phyloP scores from a whole-genome alignment of 2,888 invertebrate species.

The Ichneumoninae sp. region DNA sequence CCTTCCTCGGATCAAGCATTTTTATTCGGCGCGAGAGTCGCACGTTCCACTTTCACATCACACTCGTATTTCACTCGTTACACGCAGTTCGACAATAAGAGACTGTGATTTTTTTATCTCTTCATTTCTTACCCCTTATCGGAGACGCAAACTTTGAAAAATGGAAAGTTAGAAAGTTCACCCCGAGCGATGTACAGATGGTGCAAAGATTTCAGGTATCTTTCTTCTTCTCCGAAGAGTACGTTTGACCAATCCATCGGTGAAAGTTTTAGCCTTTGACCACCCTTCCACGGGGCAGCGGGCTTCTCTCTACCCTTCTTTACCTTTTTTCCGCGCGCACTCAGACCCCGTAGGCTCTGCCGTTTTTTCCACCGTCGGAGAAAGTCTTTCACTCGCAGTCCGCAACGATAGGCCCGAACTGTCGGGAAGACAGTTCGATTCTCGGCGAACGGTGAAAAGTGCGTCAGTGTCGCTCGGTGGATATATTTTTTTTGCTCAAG shows the following conservation, averaged over 20 bases:
- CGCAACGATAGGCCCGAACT: slow-evolving; percentile 39
- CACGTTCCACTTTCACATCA: slow-evolving; percentile 16
- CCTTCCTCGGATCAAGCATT: slow-evolving; percentile 42
- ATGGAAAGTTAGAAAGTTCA: slow-evolving; percentile 62
- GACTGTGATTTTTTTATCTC: slow-evolving; percentile 22
- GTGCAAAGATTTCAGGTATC: slow-evolving; percentile 75
- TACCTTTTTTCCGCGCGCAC: slow-evolving; percentile 68
- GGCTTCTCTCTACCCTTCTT: slow-evolving; percentile 55
- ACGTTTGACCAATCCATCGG: slow-evolving; percentile 59
- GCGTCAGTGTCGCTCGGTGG: background rate
- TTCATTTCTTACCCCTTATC: slow-evolving; percentile 3
- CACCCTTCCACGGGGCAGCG: slow-evolving; percentile 63
- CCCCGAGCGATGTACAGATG: slow-evolving; percentile 45
- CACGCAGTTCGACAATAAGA: slow-evolving; percentile 12
- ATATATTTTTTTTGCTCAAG: background rate
- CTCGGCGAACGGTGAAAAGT: slow-evolving; percentile 36
- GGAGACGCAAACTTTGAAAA: background rate
- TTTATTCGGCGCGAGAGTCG: slow-evolving; percentile 39
- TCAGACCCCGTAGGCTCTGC: slow-evolving; percentile 52
- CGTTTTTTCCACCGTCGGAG: slow-evolving; percentile 71
- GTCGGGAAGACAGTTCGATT: slow-evolving; percentile 49
- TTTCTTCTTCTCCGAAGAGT: slow-evolving; percentile 76
- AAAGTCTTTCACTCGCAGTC: slow-evolving; percentile 73
- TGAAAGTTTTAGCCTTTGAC: slow-evolving; percentile 68
- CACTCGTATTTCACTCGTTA: slow-evolving; percentile 40